Percentiles rank a stretch among this genome's conserved stretches.
Evolutionary conservation across 1,140 invertebrate species (phyloP).

Genomic region (Anastatus disparis): DNA sequence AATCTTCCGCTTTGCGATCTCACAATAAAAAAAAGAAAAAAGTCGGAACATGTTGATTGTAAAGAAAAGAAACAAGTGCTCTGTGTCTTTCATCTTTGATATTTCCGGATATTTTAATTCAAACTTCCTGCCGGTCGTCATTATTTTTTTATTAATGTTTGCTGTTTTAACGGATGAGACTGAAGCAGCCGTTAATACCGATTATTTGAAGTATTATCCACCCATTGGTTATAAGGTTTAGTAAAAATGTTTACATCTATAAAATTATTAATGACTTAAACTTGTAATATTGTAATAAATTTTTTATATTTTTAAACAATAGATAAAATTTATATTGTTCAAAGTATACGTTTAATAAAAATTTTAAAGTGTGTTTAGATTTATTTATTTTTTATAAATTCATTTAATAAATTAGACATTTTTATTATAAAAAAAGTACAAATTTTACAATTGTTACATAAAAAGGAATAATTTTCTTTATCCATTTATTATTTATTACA

Average conservation of each 20-base stretch:
- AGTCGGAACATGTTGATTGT: background rate
- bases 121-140: background rate
- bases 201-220: constrained; percentile 23
- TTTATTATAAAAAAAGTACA: too few relatives aligned
- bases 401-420: too few relatives aligned
- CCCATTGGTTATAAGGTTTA: constrained; percentile 19
- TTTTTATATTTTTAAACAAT: too few relatives aligned
- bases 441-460: too few relatives aligned
- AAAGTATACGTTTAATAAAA: too few relatives aligned
- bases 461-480: too few relatives aligned
- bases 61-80: background rate
- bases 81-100: background rate
- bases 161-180: background rate
- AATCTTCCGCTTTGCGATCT: constrained; percentile 24
- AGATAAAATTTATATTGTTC: too few relatives aligned
- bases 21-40: constrained; percentile 1
- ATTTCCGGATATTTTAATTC: constrained; percentile 1
- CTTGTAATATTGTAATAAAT: too few relatives aligned
- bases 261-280: background rate
- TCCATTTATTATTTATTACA: too few relatives aligned
- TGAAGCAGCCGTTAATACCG: background rate
- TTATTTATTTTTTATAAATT: too few relatives aligned
- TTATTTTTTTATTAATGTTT: background rate
- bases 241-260: too few relatives aligned
- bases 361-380: too few relatives aligned